Evolutionary conservation across 2,113 vertebrate species (phyloP), one percentile per base, ranked within the genome.

Genomic region (Coreoperca whiteheadi): DNA sequence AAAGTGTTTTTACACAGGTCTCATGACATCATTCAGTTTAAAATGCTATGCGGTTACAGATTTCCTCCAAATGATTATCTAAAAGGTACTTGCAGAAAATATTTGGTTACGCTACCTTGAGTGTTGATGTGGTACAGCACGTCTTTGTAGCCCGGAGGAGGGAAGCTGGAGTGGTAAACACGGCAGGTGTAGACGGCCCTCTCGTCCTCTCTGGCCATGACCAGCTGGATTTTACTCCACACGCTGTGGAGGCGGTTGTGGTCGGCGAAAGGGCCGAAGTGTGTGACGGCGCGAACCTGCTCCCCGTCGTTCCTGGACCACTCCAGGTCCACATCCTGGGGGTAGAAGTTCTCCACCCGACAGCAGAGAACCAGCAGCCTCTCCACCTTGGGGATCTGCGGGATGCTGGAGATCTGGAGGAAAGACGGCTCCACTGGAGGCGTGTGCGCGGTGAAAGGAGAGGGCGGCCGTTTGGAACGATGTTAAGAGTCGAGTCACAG

Each of bases 331-430:
- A 94, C 61, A 8, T 86, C 43, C 12, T 65, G 66, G 0, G 94
- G 94, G 65, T 93, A 94, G 82, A 94, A 95, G 61, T 91, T 88
- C 77, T 94, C 94, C 51, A 92, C 89, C 6, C 92, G 78, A 37
- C 93, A 94, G 83, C 90, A 94, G 56, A 95, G 88, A 34, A 93
- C 88, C 77, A 95, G 82, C 28, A 63, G 80, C 61, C 88, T 76
- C 65, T 91, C 91, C 72, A 85, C 66, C 28, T 39, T 59, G 2
- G 94, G 94, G 30, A 91, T 81, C 67, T 91, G 88, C 60, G 94
- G 93, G 18, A 91, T 84, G 46, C 92, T 93, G 46, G 89, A 84
- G 73, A 94, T 94, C 76, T 93, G 91, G 43, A 85, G 83, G 78
- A 92, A 91, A 30, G 88, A 87, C 9, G 94, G 94, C 23, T 83